Evolutionary conservation across 2,888 invertebrate genomes (phyloP).

Genomic region (Temnothorax unifasciatus): DNA sequence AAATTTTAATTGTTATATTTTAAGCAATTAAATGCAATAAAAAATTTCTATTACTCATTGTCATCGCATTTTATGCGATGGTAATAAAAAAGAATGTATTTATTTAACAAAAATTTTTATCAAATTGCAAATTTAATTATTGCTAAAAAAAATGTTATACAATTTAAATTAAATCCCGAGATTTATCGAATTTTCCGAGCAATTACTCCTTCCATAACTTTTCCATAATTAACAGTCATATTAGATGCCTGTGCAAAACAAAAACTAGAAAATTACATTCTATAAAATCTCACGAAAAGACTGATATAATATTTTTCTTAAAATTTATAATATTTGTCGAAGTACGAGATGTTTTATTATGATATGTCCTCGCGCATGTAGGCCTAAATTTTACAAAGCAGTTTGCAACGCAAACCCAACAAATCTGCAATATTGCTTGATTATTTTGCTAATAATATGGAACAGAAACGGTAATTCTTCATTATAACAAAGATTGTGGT

Average conservation of each 20-base stretch:
- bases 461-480: background rate
- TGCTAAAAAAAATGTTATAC: background rate
- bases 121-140: slow-evolving; percentile 7
- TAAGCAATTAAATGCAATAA: background rate
- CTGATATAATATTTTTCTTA: background rate
- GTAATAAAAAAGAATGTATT: background rate
- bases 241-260: background rate
- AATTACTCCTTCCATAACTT: background rate
- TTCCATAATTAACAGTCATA: slow-evolving; percentile 6
- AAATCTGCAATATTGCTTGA: slow-evolving; percentile 5
- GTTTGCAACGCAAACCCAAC: background rate
- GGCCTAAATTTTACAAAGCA: slow-evolving; percentile 32
- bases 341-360: slow-evolving; percentile 2
- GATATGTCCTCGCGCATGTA: background rate
- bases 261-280: slow-evolving; percentile 20
- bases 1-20: background rate
- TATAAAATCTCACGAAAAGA: background rate
- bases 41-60: background rate
- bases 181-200: background rate
- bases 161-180: background rate
- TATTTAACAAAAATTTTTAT: background rate
- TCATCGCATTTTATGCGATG: background rate
- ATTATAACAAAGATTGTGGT: background rate
- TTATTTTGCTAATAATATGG: background rate
- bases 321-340: slow-evolving; percentile 1